Percentiles rank a stretch among this genome's conserved stretches.
phyloP scores from a whole-genome alignment of 2,113 vertebrate species.

The Vireo altiloquus region DNA sequence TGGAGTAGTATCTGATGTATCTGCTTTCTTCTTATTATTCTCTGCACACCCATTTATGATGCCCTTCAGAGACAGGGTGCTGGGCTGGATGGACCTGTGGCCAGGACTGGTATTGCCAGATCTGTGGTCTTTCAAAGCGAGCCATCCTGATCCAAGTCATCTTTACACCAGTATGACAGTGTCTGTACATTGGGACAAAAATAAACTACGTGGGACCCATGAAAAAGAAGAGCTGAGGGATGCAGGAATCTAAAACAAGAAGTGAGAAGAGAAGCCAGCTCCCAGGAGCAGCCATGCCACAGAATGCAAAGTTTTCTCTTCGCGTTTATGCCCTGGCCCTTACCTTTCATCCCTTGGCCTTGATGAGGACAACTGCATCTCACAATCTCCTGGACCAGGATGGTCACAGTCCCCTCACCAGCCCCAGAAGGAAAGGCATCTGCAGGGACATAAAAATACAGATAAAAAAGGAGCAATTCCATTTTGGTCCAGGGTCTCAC shows the following conservation, averaged over 20 bases:
- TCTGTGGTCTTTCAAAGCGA: background rate
- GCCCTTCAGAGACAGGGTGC: background rate
- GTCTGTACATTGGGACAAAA: slow-evolving; percentile 30
- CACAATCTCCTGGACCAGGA: background rate
- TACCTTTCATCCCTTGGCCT: background rate
- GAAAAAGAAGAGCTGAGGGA: slow-evolving; percentile 1
- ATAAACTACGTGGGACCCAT: slow-evolving; percentile 1
- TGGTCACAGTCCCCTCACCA: background rate
- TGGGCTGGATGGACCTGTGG: background rate
- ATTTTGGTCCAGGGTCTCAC: background rate
- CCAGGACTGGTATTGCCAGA: background rate
- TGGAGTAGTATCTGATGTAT: background rate
- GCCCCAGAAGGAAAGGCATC: background rate
- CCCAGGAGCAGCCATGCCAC: background rate
- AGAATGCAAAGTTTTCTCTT: background rate
- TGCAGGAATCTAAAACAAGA: slow-evolving; percentile 10
- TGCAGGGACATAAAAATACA: background rate
- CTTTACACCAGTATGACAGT: slow-evolving; percentile 7
- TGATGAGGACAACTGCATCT: background rate
- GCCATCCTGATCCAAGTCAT: background rate
- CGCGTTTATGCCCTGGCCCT: background rate
- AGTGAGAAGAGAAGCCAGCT: background rate
- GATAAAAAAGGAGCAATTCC: background rate
- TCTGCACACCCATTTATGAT: background rate
- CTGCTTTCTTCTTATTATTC: background rate